Evolutionary conservation across 2,113 vertebrate species (phyloP).

Genomic region (Acrocephalus kingi): DNA sequence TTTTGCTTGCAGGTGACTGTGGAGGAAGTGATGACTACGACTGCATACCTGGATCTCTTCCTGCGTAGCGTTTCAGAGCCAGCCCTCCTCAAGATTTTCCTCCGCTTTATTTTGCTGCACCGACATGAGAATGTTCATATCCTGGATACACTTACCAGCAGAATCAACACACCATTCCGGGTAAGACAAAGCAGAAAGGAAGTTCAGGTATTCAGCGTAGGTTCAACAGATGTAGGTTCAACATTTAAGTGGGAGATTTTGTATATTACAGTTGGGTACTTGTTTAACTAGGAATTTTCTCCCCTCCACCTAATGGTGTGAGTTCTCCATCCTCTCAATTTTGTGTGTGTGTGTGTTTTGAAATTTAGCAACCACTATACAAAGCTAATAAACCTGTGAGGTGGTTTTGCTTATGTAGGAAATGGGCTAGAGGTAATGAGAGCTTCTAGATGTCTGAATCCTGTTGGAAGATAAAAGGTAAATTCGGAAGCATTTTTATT

Average conservation of each 20-base stretch:
- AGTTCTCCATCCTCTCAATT: not conserved
- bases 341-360: not conserved
- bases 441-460: not conserved
- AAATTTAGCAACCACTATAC: not conserved
- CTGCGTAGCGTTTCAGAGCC: constrained; percentile 89
- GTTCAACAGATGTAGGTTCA: not conserved
- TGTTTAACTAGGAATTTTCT: not conserved
- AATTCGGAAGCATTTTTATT: not conserved
- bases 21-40: constrained; percentile 97
- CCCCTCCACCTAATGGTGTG: not conserved
- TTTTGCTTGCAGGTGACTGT: constrained; percentile 82
- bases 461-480: not conserved
- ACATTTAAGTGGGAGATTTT: not conserved
- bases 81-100: constrained; percentile 91
- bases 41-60: constrained; percentile 94
- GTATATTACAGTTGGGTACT: not conserved
- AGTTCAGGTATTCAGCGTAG: not conserved
- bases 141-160: constrained; percentile 92
- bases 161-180: constrained; percentile 96
- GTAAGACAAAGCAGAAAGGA: constrained; percentile 65
- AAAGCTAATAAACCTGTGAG: not conserved
- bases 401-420: not conserved
- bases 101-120: constrained; percentile 92
- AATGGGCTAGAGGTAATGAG: not conserved
- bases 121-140: constrained; percentile 91